Evolutionary conservation across 2,113 vertebrate genomes (phyloP), one percentile per base, ranked within the genome.

Genomic region (Phyllopteryx taeniolatus): DNA sequence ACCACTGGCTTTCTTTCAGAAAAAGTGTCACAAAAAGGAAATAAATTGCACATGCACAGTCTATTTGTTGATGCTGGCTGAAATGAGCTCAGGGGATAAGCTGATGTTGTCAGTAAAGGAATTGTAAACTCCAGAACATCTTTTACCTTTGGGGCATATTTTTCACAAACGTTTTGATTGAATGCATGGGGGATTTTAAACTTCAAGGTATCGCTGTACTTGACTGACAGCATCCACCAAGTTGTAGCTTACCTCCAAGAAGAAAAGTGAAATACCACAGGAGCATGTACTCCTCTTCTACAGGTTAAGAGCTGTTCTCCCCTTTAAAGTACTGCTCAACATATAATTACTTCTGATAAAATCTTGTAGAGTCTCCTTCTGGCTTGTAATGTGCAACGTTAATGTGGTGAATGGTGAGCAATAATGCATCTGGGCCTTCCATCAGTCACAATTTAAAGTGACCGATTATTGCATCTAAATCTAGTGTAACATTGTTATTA

Each of bases 381-480:
- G 82, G 73, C 81, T 83, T 75, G 72, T 90, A 85, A 86, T 89
- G 86, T 82, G 76, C 68, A 83, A 85, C 81, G 85, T 86, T 86
- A 82, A 83, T 66, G 79, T 89, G 85, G 86, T 86, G 80, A 86
- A 88, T 74, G 57, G 79, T 31, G 14, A 74, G 83, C 75, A 80
- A 83, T 87, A 84, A 80, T 81, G 83, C 79, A 71, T 83, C 66
- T 66, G 61, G 14, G 8, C 43, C 81, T 73, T 61, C 83, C 80
- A 90, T 89, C 85, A 79, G 79, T 89, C 83, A 84, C 78, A 78
- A 85, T 86, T 87, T 87, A 86, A 85, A 85, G 56, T 61, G 69
- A 69, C 66, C 27, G 70, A 71, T 79, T 74, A 81, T 79, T 87
- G 84, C 83, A 79, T 91, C 80, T 81, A 79, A 85, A 39, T 39